A percentile compares a stretch with the other conserved stretches of the same genome.
These are phyloP conservation scores for Alces alces DNA, from an alignment of 2,113 vertebrate genomes.

Conservation along the genomic window DNA sequence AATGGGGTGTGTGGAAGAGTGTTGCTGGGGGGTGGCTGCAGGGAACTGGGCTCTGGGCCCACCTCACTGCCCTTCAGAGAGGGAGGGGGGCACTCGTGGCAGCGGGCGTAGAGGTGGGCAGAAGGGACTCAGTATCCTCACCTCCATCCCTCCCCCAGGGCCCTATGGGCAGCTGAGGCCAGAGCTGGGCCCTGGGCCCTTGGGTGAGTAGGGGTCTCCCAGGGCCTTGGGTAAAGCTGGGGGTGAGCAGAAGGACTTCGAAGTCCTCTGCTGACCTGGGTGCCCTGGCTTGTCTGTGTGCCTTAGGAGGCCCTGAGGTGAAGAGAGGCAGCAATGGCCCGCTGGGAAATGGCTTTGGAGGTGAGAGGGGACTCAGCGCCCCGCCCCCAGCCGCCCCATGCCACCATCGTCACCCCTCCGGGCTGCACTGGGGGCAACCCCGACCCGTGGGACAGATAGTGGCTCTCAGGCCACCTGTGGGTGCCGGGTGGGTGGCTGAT, in stretches of 20 bases:
- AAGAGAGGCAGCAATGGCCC: not conserved
- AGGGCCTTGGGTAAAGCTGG: not conserved
- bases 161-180: slow-evolving; percentile 8
- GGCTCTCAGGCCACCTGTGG: not conserved
- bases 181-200: not conserved
- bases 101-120: not conserved
- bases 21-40: not conserved
- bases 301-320: not conserved
- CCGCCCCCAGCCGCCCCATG: not conserved
- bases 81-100: not conserved
- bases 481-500: not conserved
- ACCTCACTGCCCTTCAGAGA: not conserved
- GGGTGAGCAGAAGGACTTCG: not conserved
- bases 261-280: not conserved
- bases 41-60: not conserved
- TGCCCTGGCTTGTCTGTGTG: not conserved
- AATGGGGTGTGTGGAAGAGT: not conserved
- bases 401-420: not conserved
- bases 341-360: not conserved
- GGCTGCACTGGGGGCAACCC: not conserved
- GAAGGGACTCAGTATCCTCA: not conserved
- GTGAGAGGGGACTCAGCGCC: not conserved
- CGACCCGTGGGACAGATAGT: not conserved
- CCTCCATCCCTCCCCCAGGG: not conserved
- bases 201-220: not conserved